A percentile compares a stretch with the other conserved stretches of the same genome.
These are phyloP conservation scores for Anguilla rostrata DNA, from an alignment of 2,113 vertebrate species.

Conservation along the genomic window DNA sequence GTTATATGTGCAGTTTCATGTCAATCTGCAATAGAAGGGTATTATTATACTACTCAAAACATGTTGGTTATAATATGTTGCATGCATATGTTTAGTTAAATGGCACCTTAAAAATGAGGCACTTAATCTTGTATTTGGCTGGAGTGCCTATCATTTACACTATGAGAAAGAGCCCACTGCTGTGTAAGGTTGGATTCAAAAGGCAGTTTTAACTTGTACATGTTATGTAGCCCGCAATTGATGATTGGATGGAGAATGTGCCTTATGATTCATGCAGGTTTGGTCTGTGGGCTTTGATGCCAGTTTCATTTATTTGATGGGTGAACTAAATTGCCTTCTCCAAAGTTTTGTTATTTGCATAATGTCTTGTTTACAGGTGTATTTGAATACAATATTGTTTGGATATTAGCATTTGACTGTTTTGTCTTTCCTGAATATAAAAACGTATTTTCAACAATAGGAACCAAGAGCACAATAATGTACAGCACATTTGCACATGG, in stretches of 20 bases:
- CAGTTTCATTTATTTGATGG: slow-evolving; percentile 1
- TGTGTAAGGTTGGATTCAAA: not conserved
- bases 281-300: not conserved
- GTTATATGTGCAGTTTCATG: too few relatives aligned
- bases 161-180: not conserved
- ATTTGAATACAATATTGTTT: slow-evolving; percentile 41
- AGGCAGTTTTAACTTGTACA: too few relatives aligned
- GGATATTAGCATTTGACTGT: not conserved
- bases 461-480: not conserved
- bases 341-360: slow-evolving; percentile 44
- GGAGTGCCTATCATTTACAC: not conserved
- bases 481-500: not conserved
- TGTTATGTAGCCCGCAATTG: not conserved
- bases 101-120: not conserved
- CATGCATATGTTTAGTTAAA: not conserved
- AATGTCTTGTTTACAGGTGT: slow-evolving; percentile 55
- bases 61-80: not conserved
- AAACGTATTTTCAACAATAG: not conserved
- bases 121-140: not conserved
- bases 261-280: slow-evolving; percentile 56
- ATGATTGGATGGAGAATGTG: slow-evolving; percentile 47
- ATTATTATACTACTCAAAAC: not conserved
- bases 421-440: not conserved
- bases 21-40: too few relatives aligned
- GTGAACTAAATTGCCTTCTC: slow-evolving; percentile 47